These are phyloP conservation scores for Atherinosoma microstoma DNA, from an alignment of 2,797 vertebrate species.

Conservation along the genomic window DNA sequence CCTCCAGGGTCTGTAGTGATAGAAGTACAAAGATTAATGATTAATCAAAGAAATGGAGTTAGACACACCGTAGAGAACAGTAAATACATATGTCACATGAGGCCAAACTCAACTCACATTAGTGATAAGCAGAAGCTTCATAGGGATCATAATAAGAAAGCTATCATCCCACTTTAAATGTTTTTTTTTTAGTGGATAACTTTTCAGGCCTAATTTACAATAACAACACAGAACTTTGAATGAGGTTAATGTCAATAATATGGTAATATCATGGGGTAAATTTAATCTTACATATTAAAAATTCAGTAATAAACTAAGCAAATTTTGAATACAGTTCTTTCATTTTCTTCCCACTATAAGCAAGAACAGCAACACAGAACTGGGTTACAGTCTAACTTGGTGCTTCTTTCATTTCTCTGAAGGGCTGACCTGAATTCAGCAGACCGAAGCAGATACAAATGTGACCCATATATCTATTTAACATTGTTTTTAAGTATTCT, in stretches of 20 bases:
- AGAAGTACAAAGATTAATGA: slow-evolving; percentile 42
- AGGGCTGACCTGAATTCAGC: slow-evolving; percentile 48
- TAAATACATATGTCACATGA: background rate
- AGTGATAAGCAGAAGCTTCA: background rate
- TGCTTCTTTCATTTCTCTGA: slow-evolving; percentile 14
- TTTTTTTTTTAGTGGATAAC: background rate
- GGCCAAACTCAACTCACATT: background rate
- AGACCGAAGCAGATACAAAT: background rate
- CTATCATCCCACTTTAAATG: background rate
- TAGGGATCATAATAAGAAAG: background rate
- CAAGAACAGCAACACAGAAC: slow-evolving; percentile 1
- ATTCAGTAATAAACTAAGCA: background rate
- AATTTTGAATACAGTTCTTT: background rate
- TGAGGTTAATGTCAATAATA: background rate
- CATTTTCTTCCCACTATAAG: background rate
- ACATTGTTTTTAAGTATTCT: background rate
- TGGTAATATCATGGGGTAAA: background rate
- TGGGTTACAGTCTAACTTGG: slow-evolving; percentile 31
- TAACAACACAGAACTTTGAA: background rate
- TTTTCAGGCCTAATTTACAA: slow-evolving; percentile 18
- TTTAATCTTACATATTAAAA: background rate
- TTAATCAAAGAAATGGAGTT: slow-evolving; percentile 23
- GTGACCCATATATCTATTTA: background rate
- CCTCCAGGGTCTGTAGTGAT: slow-evolving; percentile 53
- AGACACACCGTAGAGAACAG: background rate